phyloP scores from a whole-genome alignment of 1,140 invertebrate genomes.

The Drosophila paulistorum region DNA sequence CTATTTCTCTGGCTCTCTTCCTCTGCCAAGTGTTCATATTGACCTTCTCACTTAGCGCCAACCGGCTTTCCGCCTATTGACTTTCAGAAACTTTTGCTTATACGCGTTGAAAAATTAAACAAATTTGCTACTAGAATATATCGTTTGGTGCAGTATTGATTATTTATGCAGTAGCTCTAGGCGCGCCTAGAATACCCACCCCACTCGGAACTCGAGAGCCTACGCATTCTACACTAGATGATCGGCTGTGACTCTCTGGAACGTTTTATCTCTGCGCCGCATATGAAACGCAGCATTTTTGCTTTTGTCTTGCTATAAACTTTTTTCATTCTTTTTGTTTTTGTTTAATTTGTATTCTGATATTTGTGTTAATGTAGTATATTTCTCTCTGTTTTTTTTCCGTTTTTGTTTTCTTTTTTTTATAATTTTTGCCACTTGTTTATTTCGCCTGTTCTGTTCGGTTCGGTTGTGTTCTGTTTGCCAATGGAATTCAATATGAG shows the following conservation, averaged over 20 bases:
- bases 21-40: background rate
- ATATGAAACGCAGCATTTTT: constrained; percentile 54
- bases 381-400: constrained; percentile 45
- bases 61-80: constrained; percentile 25
- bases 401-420: constrained; percentile 10
- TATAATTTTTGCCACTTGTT: constrained; percentile 37
- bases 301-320: constrained; percentile 39
- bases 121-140: constrained; percentile 17
- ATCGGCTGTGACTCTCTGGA: constrained; percentile 15
- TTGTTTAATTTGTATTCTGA: constrained; percentile 66
- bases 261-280: constrained; percentile 48
- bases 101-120: constrained; percentile 20
- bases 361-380: constrained; percentile 67
- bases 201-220: background rate
- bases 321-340: constrained; percentile 35
- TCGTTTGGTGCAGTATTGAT: constrained; percentile 38
- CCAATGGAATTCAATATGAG: constrained; percentile 53
- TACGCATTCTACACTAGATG: background rate
- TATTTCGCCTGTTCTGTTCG: constrained; percentile 30
- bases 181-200: constrained; percentile 31
- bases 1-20: constrained; percentile 29
- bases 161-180: constrained; percentile 58
- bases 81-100: constrained; percentile 19
- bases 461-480: constrained; percentile 30
- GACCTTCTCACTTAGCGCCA: constrained; percentile 32